phyloP scores from a whole-genome alignment of 2,888 invertebrate genomes.

The Scaptomyza polygonia region DNA sequence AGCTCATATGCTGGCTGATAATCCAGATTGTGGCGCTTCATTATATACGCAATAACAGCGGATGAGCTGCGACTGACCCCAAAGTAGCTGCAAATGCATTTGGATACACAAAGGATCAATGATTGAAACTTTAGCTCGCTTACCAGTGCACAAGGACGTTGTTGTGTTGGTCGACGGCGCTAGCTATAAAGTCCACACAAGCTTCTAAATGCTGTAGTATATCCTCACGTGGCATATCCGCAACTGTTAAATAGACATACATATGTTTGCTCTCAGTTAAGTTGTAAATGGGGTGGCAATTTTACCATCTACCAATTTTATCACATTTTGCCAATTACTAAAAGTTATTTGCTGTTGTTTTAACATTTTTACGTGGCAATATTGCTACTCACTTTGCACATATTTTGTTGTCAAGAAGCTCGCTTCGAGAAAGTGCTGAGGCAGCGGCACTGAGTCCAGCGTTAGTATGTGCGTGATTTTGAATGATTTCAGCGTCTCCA shows the following conservation, averaged over 20 bases:
- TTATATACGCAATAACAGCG: constrained; percentile 93
- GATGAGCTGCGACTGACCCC: constrained; percentile 96
- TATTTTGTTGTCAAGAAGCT: constrained; percentile 89
- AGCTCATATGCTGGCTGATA: constrained; percentile 89
- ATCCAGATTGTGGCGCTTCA: constrained; percentile 92
- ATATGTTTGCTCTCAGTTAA: too few relatives aligned
- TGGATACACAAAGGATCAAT: neutral
- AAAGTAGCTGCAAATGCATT: constrained; percentile 88
- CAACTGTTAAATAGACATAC: constrained; percentile 85
- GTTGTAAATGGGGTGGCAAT: neutral
- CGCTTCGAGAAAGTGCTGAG: constrained; percentile 89
- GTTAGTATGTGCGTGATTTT: constrained; percentile 92
- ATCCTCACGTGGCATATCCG: constrained; percentile 94
- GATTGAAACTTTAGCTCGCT: neutral
- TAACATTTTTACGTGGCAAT: neutral
- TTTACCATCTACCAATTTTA: neutral
- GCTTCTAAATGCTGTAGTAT: constrained; percentile 91
- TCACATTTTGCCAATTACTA: neutral
- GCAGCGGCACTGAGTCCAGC: constrained; percentile 93
- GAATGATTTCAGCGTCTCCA: constrained; percentile 87
- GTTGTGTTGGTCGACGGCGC: constrained; percentile 87
- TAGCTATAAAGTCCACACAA: constrained; percentile 90
- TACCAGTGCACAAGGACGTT: constrained; percentile 95
- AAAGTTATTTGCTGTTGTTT: too few relatives aligned
- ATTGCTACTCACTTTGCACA: constrained; percentile 87